Evolutionary conservation across 2,888 invertebrate species (phyloP).

Genomic region (Chaitophorus viminalis): DNA sequence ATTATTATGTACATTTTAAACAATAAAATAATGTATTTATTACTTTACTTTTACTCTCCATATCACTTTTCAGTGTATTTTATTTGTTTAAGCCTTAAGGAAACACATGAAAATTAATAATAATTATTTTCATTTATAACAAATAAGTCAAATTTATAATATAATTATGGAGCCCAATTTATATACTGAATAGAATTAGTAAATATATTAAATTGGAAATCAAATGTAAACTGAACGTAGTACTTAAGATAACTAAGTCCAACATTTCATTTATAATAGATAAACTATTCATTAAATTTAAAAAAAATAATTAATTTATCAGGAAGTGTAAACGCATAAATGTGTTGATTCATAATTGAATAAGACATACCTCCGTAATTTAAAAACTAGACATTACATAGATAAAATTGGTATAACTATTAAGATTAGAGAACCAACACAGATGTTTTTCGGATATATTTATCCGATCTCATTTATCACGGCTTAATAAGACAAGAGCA

Average conservation of each 20-base stretch:
- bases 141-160: too few species aligned
- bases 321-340: background rate
- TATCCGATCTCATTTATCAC: background rate
- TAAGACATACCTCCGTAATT: background rate
- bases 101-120: background rate
- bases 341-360: background rate
- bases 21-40: too few species aligned
- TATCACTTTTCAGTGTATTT: background rate
- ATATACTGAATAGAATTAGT: background rate
- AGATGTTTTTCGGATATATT: background rate
- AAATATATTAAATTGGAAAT: background rate
- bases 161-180: background rate
- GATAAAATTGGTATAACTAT: background rate
- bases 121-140: too few species aligned
- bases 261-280: background rate
- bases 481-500: background rate
- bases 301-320: background rate
- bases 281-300: too few species aligned
- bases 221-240: background rate
- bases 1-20: background rate
- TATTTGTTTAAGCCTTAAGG: background rate
- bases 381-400: background rate
- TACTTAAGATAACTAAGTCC: background rate
- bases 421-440: background rate
- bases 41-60: background rate